phyloP scores from a whole-genome alignment of 2,113 vertebrate species.

The Oxyruncus cristatus region DNA sequence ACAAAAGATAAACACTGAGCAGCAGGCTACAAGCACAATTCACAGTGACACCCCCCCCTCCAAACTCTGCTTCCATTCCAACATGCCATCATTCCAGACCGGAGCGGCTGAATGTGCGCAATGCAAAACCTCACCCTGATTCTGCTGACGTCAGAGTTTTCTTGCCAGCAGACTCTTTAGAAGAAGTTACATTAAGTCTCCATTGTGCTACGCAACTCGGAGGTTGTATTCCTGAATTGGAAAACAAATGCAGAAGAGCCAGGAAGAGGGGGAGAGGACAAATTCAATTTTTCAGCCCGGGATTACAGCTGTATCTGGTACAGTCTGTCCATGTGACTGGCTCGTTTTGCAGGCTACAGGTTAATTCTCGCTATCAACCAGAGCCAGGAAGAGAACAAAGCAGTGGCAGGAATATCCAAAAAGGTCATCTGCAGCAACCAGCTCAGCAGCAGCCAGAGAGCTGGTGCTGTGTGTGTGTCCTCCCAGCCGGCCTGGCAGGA shows the following conservation, averaged over 20 bases:
- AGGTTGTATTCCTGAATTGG: not conserved
- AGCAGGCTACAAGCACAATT: not conserved
- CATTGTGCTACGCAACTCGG: not conserved
- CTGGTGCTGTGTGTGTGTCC: not conserved
- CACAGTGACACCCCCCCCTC: not conserved
- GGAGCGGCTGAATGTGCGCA: not conserved
- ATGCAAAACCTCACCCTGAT: not conserved
- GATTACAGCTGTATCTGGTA: not conserved
- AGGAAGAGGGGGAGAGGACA: not conserved
- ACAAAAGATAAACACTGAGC: accelerated
- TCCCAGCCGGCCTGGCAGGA: accelerated
- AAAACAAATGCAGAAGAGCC: not conserved
- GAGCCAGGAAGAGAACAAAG: not conserved
- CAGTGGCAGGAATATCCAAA: accelerated
- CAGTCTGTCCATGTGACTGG: not conserved
- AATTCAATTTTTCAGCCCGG: not conserved
- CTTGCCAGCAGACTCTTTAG: conserved; percentile 1
- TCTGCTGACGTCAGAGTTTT: not conserved
- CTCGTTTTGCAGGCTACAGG: not conserved
- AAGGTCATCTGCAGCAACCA: not conserved
- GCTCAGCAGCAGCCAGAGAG: not conserved
- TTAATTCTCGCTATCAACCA: not conserved
- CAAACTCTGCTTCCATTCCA: not conserved
- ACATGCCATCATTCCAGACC: not conserved
- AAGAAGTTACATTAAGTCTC: not conserved